Evolutionary conservation across 2,797 vertebrate species (phyloP), one percentile per base, ranked within the genome.

Genomic region (Cygnus olor): DNA sequence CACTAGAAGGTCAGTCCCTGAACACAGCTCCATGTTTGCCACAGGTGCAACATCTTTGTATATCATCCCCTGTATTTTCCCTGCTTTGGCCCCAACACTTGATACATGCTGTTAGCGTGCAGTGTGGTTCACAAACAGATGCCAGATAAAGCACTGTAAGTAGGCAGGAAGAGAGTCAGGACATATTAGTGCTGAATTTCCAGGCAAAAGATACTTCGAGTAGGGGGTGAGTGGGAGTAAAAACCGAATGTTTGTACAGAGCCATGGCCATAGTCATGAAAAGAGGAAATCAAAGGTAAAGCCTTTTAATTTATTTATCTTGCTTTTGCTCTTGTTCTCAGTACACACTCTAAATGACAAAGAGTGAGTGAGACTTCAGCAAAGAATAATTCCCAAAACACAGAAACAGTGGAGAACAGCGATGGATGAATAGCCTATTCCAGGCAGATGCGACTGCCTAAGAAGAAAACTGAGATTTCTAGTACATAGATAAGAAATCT

Each of bases 41-140:
- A 85, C 90, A 95, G 93, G 90, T 92, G 92, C 69, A 80, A 89
- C 19, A 53, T 61, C 86, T 85, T 90, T 80, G 36, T 69, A 2
- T 83, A 68, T 83, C 28, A 30, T 36, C 1, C 7, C 14, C 30
- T 90, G 84, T 71, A 44, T 78, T 90, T 93, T 80, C 74, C 68
- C 56, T 53, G n/a, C 47, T 73, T 89, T 79, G 74, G 60, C 68
- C 70, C 32, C 53, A 58, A 20, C 27, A 49, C 36, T 73, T 15
- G 34, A 74, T 61, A 87, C 0, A 0, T 12, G 28, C 65, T 61
- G 38, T 77, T 90, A 38, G 42, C 22, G 61, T 40, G 15, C 16
- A 76, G 24, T 36, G 73, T 68, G 66, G 85, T 64, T 90, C 84
- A 49, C 24, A 73, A 80, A 60, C 6, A 42, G 61, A 24, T 12